A percentile compares a stretch with the other conserved stretches of the same genome.
Evolutionary conservation across 2,113 vertebrate genomes (phyloP).

Genomic region (Corythornis madagascariensis): DNA sequence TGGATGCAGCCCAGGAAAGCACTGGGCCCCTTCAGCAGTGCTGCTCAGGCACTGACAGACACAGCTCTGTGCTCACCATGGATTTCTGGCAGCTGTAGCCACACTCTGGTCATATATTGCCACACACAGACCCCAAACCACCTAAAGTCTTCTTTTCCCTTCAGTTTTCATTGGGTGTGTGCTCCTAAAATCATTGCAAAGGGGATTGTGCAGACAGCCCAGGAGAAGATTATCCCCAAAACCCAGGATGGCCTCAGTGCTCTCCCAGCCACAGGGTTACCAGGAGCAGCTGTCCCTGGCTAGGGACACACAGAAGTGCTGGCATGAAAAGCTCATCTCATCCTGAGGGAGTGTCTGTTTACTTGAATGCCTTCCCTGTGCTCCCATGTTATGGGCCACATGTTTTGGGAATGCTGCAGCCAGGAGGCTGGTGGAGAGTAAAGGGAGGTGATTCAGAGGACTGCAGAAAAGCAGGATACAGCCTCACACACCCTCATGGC

Average conservation of each 20-base stretch:
- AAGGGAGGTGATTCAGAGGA: neutral
- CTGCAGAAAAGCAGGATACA: neutral
- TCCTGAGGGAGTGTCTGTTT: constrained; percentile 18
- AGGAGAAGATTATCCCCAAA: neutral
- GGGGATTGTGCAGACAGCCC: neutral
- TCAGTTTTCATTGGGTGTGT: neutral
- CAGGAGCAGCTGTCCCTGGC: neutral
- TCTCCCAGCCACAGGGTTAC: neutral
- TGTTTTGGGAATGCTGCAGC: constrained; percentile 14
- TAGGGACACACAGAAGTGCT: neutral
- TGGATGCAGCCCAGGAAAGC: neutral
- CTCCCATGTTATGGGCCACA: constrained; percentile 27
- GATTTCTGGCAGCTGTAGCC: neutral
- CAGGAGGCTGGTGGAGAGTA: neutral
- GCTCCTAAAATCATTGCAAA: neutral
- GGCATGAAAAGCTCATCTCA: neutral
- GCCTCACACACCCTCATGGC: neutral
- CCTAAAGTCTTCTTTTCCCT: neutral
- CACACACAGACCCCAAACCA: neutral
- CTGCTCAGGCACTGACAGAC: neutral
- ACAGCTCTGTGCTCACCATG: neutral
- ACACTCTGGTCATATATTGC: neutral
- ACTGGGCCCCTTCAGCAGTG: neutral
- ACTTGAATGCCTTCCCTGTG: constrained; percentile 23
- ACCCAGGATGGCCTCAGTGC: no score